Percentiles rank a stretch among this genome's conserved stretches.
These are phyloP conservation scores for Eupithecia dodoneata DNA, from an alignment of 2,888 invertebrate genomes.

Conservation along the genomic window DNA sequence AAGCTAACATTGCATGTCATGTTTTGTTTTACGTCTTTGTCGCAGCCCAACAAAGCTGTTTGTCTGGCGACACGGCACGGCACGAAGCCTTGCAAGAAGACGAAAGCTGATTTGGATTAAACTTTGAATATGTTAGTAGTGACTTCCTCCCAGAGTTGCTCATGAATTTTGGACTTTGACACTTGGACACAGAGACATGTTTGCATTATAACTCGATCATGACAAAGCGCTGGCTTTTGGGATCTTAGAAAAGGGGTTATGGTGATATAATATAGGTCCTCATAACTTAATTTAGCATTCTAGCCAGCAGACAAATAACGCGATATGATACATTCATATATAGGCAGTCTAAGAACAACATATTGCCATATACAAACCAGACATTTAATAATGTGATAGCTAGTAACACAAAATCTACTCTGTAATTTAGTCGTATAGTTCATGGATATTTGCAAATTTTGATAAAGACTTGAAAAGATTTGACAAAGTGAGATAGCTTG, in stretches of 20 bases:
- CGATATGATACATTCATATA: background rate
- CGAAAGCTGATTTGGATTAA: constrained; percentile 72
- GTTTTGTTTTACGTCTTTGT: constrained; percentile 5
- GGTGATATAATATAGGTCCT: background rate
- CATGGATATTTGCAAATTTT: background rate
- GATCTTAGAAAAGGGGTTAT: background rate
- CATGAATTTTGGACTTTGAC: constrained; percentile 10
- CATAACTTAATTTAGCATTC: background rate
- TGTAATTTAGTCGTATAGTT: background rate
- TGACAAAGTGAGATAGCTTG: background rate
- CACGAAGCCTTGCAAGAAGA: constrained; percentile 50
- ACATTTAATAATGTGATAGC: no score
- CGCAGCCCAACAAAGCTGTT: constrained; percentile 15
- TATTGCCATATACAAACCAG: background rate
- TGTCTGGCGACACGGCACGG: constrained; percentile 2
- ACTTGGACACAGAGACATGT: constrained; percentile 3
- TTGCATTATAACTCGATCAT: background rate
- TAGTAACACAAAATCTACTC: background rate
- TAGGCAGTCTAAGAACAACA: background rate
- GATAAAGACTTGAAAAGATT: background rate
- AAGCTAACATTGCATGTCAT: background rate
- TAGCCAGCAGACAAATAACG: background rate
- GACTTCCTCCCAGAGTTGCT: constrained; percentile 51
- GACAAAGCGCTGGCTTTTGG: background rate
- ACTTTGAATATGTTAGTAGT: constrained; percentile 72